These are phyloP conservation scores for Gobionotothen gibberifrons DNA, from an alignment of 2,797 vertebrate genomes.

Conservation along the genomic window DNA sequence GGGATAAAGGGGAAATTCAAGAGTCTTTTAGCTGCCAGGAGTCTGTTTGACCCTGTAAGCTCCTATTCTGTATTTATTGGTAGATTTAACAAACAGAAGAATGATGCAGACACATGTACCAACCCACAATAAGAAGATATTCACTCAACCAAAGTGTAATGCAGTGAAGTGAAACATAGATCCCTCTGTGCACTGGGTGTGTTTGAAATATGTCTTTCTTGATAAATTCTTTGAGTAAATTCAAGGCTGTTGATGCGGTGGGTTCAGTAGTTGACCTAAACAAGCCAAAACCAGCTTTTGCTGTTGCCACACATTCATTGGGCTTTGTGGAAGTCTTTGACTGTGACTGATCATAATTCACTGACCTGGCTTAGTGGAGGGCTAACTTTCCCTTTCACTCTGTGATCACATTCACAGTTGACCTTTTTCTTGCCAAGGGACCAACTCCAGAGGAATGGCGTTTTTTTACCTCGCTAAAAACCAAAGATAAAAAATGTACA, in stretches of 20 bases:
- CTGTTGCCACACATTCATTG: constrained; percentile 52
- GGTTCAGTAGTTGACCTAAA: constrained; percentile 61
- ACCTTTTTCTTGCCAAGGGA: constrained; percentile 53
- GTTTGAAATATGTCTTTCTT: constrained; percentile 59
- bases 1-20: constrained; percentile 14
- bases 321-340: constrained; percentile 55
- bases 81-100: constrained; percentile 15
- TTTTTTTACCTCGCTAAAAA: constrained; percentile 55
- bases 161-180: constrained; percentile 27
- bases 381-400: constrained; percentile 71
- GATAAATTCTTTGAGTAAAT: constrained; percentile 50
- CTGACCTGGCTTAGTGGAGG: constrained; percentile 54
- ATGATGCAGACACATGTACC: constrained; percentile 5
- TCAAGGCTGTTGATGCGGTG: constrained; percentile 41
- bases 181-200: constrained; percentile 37
- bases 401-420: constrained; percentile 70
- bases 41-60: constrained; percentile 29
- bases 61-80: constrained; percentile 20
- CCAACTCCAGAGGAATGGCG: constrained; percentile 57
- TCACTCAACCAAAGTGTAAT: constrained; percentile 17
- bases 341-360: constrained; percentile 67
- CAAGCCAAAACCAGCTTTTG: constrained; percentile 50
- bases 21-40: constrained; percentile 14
- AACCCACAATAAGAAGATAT: constrained; percentile 22
- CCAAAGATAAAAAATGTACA: constrained; percentile 62